A percentile compares a stretch with the other conserved stretches of the same genome.
phyloP scores from a whole-genome alignment of 2,113 vertebrate species.

The Nibea coibor region DNA sequence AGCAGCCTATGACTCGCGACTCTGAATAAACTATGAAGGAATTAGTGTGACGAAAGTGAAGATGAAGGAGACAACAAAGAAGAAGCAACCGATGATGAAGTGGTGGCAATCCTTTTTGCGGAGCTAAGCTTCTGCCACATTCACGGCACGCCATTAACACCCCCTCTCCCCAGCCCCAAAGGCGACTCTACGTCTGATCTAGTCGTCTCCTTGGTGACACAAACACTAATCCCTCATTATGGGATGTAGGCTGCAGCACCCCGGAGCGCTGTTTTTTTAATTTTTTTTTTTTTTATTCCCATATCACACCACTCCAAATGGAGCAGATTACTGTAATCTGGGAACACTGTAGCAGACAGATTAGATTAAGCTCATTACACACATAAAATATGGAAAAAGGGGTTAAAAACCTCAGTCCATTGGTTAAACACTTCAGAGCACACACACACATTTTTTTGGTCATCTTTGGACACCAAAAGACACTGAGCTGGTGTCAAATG shows the following conservation, averaged over 20 bases:
- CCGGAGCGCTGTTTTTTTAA: conserved; percentile 36
- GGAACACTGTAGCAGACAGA: conserved; percentile 79
- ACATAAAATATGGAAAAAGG: conserved; percentile 65
- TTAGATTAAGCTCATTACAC: conserved; percentile 79
- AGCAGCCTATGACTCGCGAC: conserved; percentile 23
- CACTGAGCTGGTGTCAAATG: conserved; percentile 33
- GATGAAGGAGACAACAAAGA: conserved; percentile 37
- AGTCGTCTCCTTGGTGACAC: conserved; percentile 78
- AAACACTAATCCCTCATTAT: conserved; percentile 81
- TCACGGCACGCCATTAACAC: conserved; percentile 58
- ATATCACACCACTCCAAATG: conserved; percentile 76
- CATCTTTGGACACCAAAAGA: conserved; percentile 33
- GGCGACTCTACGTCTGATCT: conserved; percentile 68
- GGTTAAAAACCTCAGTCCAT: conserved; percentile 54
- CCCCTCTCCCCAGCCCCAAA: conserved; percentile 53
- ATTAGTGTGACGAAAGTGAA: conserved; percentile 37
- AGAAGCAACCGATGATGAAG: conserved; percentile 51
- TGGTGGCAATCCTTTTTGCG: conserved; percentile 43
- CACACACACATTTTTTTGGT: conserved; percentile 33
- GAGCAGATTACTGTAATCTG: conserved; percentile 82
- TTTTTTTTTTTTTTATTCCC: conserved; percentile 61
- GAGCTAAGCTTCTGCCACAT: conserved; percentile 55
- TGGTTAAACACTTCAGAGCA: conserved; percentile 53
- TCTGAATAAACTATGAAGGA: conserved; percentile 49
- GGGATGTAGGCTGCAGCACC: conserved; percentile 67